These are phyloP conservation scores for Scelioninae gen. 2 DNA, from an alignment of 2,888 invertebrate species.

Conservation along the genomic window DNA sequence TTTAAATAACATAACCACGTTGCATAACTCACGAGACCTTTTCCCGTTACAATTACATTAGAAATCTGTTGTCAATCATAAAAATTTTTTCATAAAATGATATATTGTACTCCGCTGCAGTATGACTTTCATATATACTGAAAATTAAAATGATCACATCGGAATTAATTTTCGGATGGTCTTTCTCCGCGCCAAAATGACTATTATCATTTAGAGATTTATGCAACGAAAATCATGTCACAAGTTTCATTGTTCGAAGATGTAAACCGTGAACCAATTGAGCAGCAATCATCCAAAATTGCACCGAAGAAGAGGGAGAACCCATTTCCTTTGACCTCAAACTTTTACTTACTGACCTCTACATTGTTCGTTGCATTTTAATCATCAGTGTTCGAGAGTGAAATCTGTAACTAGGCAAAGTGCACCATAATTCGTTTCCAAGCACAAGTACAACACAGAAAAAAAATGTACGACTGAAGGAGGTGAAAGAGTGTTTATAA, in stretches of 20 bases:
- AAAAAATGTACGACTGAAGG: no score
- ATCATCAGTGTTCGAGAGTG: conserved; percentile 14
- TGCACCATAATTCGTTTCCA: background rate
- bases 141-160: background rate
- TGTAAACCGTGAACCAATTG: background rate
- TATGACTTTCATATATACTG: conserved; percentile 12
- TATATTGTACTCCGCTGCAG: conserved; percentile 3
- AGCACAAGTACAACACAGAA: no score
- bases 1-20: background rate
- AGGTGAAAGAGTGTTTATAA: no score
- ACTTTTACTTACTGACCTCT: conserved; percentile 21
- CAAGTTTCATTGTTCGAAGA: background rate
- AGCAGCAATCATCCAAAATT: conserved; percentile 8
- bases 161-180: background rate
- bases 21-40: background rate
- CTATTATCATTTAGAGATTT: no score
- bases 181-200: conserved; percentile 7
- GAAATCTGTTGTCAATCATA: conserved; percentile 12
- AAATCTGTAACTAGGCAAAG: conserved; percentile 7
- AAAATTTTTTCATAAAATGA: conserved; percentile 2
- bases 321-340: conserved; percentile 11
- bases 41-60: conserved; percentile 8
- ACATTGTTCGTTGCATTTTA: conserved; percentile 22
- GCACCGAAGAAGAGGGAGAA: conserved; percentile 3
- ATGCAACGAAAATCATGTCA: background rate